phyloP scores from a whole-genome alignment of 2,113 vertebrate species.

The Rattus rattus region DNA sequence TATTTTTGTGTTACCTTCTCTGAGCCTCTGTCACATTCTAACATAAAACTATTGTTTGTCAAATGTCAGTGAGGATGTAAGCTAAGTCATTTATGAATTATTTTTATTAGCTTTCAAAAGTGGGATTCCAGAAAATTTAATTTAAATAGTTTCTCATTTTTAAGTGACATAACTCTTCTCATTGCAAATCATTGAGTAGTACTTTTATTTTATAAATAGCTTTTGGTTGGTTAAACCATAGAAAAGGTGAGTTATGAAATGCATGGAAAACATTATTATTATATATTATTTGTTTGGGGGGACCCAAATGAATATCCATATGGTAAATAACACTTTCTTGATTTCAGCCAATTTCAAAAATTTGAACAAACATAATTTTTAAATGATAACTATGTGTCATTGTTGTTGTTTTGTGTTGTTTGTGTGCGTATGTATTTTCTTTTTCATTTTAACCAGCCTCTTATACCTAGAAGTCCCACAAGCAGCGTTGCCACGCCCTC shows the following conservation, averaged over 20 bases:
- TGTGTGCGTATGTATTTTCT: conserved; percentile 83
- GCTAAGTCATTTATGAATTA: conserved; percentile 46
- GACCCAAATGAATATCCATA: conserved; percentile 21
- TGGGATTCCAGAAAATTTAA: conserved; percentile 53
- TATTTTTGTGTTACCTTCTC: conserved; percentile 44
- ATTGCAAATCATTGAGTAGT: conserved; percentile 40
- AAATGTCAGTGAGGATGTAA: conserved; percentile 36
- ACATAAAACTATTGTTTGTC: conserved; percentile 33
- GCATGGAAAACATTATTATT: conserved; percentile 37
- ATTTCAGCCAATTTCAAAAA: conserved; percentile 77
- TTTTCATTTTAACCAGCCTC: conserved; percentile 91
- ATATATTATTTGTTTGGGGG: conserved; percentile 24
- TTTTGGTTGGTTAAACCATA: conserved; percentile 35
- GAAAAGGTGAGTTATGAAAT: conserved; percentile 72
- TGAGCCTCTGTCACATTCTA: conserved; percentile 63
- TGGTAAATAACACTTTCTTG: conserved; percentile 74
- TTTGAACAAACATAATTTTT: conserved; percentile 72
- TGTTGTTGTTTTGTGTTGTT: conserved; percentile 81
- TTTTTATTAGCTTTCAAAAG: conserved; percentile 55
- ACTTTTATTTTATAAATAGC: conserved; percentile 50
- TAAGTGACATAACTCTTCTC: conserved; percentile 43
- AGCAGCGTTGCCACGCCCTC: conserved; percentile 97
- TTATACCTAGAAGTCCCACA: conserved; percentile 97
- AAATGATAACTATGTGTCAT: conserved; percentile 80
- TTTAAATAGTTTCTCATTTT: conserved; percentile 45